phyloP scores from a whole-genome alignment of 2,113 vertebrate species.

The Tenebrosternarchus preto region DNA sequence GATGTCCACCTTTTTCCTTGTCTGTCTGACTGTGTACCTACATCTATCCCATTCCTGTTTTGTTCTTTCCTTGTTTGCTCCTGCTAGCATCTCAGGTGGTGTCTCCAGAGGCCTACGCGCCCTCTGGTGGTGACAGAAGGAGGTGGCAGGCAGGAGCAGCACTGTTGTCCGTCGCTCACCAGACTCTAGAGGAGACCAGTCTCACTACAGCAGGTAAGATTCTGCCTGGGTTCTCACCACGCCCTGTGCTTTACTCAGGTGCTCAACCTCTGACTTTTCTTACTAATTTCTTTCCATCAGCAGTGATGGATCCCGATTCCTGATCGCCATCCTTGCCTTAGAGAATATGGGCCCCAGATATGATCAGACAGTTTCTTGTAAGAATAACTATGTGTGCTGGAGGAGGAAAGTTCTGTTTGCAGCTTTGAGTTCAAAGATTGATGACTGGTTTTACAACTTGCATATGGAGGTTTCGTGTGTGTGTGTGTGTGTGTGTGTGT shows the following conservation, averaged over 20 bases:
- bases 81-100: conserved; percentile 44
- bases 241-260: neutral
- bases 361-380: no score
- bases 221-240: conserved; percentile 3
- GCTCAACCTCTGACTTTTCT: neutral
- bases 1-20: neutral
- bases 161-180: conserved; percentile 77
- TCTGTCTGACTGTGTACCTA: no score
- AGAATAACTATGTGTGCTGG: no score
- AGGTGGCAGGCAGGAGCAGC: conserved; percentile 85
- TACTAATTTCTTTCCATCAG: no score
- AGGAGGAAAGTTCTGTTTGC: no score
- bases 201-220: conserved; percentile 73
- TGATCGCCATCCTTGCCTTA: neutral
- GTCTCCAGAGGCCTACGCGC: conserved; percentile 60
- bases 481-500: no score
- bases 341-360: neutral
- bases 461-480: neutral
- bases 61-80: neutral
- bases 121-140: conserved; percentile 79
- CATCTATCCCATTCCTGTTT: neutral
- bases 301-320: neutral
- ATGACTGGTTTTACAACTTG: neutral
- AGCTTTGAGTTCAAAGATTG: no score
- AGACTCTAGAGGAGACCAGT: conserved; percentile 81